phyloP scores from a whole-genome alignment of 2,113 vertebrate species.

The Nettapus auritus region DNA sequence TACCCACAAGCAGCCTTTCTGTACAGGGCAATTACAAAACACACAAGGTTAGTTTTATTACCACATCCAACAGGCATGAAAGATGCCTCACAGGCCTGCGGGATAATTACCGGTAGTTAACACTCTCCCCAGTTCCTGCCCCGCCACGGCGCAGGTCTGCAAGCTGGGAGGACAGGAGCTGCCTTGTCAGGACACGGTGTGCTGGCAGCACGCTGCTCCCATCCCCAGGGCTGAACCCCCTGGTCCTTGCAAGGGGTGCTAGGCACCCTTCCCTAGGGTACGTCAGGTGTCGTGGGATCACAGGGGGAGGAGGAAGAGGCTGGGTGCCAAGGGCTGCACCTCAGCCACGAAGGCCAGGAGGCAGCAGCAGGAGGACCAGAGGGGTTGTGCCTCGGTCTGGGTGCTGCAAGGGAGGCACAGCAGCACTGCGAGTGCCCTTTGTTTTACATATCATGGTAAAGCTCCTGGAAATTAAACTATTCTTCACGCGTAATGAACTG shows the following conservation, averaged over 20 bases:
- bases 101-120: not conserved
- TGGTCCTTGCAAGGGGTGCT: not conserved
- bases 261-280: not conserved
- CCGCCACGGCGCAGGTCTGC: not conserved
- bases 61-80: not conserved
- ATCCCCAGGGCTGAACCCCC: not conserved
- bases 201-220: not conserved
- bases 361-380: too few species aligned
- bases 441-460: not conserved
- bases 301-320: not conserved
- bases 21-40: accelerated
- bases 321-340: not conserved
- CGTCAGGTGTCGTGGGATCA: too few species aligned
- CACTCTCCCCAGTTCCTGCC: not conserved
- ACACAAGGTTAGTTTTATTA: not conserved
- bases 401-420: not conserved
- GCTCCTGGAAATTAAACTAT: conserved; percentile 63
- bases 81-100: not conserved
- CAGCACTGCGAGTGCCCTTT: not conserved
- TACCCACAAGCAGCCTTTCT: not conserved
- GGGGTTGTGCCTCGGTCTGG: too few species aligned
- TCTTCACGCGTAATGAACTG: conserved; percentile 68
- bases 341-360: not conserved
- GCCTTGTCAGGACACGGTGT: not conserved
- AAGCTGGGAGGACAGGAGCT: not conserved